Percentiles rank a stretch among this genome's conserved stretches.
These are phyloP conservation scores for Misgurnus mizolepis DNA, from an alignment of 2,113 vertebrate genomes.

Conservation along the genomic window DNA sequence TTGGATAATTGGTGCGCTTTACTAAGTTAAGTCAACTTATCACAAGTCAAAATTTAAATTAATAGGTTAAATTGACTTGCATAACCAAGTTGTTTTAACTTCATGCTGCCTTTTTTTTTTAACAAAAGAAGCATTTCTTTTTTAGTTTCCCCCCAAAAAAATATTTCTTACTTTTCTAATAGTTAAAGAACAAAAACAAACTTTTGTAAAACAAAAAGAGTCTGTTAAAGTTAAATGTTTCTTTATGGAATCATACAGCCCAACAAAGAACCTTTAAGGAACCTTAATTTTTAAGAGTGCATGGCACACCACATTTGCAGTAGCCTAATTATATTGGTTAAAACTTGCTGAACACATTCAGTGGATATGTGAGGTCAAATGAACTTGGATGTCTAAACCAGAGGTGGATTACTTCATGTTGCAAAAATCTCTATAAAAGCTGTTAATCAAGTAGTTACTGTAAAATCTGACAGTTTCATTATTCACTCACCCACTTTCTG, in stretches of 20 bases:
- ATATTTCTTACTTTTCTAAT: too few species aligned
- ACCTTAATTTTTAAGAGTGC: not conserved
- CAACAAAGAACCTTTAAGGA: too few species aligned
- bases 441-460: conserved; percentile 35
- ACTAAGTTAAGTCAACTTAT: too few species aligned
- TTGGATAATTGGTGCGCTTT: too few species aligned
- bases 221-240: not conserved
- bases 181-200: too few species aligned
- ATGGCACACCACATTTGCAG: not conserved
- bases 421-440: conserved; percentile 29
- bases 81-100: too few species aligned
- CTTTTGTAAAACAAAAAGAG: not conserved
- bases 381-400: conserved; percentile 18
- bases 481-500: not conserved
- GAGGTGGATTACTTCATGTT: conserved; percentile 36
- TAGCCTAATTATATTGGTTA: not conserved
- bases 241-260: too few species aligned
- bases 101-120: too few species aligned
- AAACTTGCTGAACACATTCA: not conserved
- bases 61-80: too few species aligned
- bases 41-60: too few species aligned
- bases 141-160: too few species aligned
- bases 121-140: too few species aligned
- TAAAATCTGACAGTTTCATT: conserved; percentile 36
- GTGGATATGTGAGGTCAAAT: conserved; percentile 15